Evolutionary conservation across 2,888 invertebrate species (phyloP).

Genomic region (Cantharis lateralis): DNA sequence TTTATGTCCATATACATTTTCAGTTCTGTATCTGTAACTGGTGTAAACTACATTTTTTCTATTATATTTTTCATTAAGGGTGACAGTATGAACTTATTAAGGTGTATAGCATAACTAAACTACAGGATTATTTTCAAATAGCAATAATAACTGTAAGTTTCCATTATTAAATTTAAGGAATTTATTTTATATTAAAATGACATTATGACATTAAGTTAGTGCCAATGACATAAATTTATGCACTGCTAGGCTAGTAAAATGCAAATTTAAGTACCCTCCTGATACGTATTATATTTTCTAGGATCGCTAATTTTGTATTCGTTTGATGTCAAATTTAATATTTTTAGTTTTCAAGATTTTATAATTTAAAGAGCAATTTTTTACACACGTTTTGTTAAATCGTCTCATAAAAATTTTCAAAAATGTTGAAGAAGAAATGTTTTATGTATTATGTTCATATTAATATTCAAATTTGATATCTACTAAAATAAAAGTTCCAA

Average conservation of each 20-base stretch:
- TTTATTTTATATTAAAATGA: not conserved
- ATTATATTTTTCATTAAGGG: not conserved
- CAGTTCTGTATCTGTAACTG: not conserved
- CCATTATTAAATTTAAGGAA: not conserved
- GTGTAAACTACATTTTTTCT: not conserved
- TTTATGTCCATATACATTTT: not conserved
- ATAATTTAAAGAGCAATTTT: not conserved
- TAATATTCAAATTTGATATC: not conserved
- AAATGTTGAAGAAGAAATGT: not conserved
- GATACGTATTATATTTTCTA: not conserved
- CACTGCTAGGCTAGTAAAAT: not conserved
- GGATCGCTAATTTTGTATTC: not conserved
- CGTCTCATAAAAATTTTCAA: not conserved
- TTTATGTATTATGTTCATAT: not conserved
- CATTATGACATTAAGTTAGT: not conserved
- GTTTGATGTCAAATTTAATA: not conserved
- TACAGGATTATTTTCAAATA: no score
- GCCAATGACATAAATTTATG: not conserved
- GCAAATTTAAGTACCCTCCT: not conserved
- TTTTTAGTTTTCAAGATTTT: not conserved
- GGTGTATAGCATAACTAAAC: no score
- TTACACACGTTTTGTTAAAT: not conserved
- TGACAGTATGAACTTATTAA: not conserved
- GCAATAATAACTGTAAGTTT: no score
- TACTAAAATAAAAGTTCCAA: not conserved